Conservation (phyloP, 2,113 vertebrate species). For the Isichthys henryi region DNA sequence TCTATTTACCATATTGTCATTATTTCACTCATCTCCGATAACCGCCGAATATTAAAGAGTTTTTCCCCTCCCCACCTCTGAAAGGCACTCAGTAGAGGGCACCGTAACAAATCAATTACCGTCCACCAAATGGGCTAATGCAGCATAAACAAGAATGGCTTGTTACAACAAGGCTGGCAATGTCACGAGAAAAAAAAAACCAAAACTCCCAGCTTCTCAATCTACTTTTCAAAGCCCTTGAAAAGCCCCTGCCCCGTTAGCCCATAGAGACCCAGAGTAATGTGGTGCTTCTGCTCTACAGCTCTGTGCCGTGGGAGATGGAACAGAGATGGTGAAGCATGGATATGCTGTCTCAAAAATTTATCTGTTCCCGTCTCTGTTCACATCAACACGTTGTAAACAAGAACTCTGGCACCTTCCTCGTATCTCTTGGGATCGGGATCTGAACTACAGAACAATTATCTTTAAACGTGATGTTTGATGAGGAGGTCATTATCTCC, state of each 20-base stretch:
- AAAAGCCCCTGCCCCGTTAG: neutral
- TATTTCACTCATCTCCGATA: neutral
- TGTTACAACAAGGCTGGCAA: neutral
- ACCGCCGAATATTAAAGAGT: neutral
- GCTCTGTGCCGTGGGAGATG: neutral
- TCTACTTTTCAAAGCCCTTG: neutral
- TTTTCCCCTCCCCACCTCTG: neutral
- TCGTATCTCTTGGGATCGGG: neutral
- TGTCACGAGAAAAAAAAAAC: neutral
- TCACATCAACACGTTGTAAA: neutral
- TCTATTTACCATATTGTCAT: neutral
- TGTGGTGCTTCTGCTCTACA: neutral
- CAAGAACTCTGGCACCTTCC: neutral
- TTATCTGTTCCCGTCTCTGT: neutral
- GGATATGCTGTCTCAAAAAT: neutral
- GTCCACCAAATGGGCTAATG: slow-evolving; percentile 3
- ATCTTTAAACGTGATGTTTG: neutral
- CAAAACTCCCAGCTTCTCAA: neutral
- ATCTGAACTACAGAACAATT: neutral
- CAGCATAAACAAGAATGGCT: neutral
- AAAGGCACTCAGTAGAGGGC: neutral
- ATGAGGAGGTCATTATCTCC: neutral
- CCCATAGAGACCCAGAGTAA: neutral
- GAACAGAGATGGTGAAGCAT: neutral
- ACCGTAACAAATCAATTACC: slow-evolving; percentile 8